Conservation (phyloP, 2,113 vertebrate genomes). For the Cettia cetti region DNA sequence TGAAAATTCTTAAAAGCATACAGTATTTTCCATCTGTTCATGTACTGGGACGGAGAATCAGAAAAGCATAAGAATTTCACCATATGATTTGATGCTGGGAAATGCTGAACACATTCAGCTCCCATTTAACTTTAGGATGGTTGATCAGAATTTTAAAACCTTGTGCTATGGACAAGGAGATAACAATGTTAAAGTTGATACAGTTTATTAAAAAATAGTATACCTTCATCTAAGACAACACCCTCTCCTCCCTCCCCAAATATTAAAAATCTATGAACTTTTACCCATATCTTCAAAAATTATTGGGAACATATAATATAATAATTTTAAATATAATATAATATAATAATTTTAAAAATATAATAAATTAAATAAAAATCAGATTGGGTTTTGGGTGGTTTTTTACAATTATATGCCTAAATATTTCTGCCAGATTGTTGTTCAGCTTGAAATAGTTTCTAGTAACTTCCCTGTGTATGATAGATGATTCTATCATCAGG, state of each 20-base stretch:
- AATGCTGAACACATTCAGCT: neutral
- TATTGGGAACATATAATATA: neutral
- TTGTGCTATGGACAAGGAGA: neutral
- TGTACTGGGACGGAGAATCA: neutral
- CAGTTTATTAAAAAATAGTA: neutral
- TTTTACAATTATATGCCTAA: neutral
- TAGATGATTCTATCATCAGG: neutral
- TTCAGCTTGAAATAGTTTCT: neutral
- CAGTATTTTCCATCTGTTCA: neutral
- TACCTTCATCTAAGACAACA: neutral
- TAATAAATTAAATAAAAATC: neutral
- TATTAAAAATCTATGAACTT: neutral
- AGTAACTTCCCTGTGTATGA: neutral
- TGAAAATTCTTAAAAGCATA: neutral
- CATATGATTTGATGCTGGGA: neutral
- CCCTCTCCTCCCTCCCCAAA: accelerated
- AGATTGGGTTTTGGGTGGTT: accelerated
- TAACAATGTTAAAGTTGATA: neutral
- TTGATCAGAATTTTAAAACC: neutral
- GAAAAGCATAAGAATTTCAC: neutral
- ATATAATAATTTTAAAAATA: neutral
- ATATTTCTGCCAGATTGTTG: neutral
- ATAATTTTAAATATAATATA: neutral
- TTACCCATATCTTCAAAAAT: neutral
- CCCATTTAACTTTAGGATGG: neutral